phyloP scores from a whole-genome alignment of 2,888 invertebrate genomes.

The Sialis fuliginosa region DNA sequence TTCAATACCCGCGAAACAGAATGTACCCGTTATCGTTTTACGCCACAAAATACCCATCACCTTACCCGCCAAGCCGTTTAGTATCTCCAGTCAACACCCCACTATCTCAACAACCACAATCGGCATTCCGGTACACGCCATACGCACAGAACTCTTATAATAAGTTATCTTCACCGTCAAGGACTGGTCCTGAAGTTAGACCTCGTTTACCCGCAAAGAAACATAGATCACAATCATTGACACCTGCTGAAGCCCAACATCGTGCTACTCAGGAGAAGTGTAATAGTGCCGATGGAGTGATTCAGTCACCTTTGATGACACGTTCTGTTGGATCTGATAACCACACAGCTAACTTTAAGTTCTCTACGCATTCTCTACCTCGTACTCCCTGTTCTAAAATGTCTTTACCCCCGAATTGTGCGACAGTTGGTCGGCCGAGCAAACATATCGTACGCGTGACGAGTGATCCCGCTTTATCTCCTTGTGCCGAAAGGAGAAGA shows the following conservation, averaged over 20 bases:
- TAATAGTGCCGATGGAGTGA: slow-evolving; percentile 52
- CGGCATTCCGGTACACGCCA: slow-evolving; percentile 15
- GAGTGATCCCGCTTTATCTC: slow-evolving; percentile 36
- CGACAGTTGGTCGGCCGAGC: slow-evolving; percentile 24
- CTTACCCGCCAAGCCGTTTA: slow-evolving; percentile 27
- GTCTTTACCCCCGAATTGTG: slow-evolving; percentile 29
- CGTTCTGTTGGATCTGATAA: slow-evolving; percentile 24
- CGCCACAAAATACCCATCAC: slow-evolving; percentile 37
- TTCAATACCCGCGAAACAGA: slow-evolving; percentile 70
- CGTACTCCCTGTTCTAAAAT: slow-evolving; percentile 28
- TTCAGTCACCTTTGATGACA: slow-evolving; percentile 31
- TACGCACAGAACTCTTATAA: slow-evolving; percentile 15
- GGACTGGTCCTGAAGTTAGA: slow-evolving; percentile 20
- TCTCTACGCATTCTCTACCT: slow-evolving; percentile 39
- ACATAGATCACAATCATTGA: slow-evolving; percentile 65
- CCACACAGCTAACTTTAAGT: slow-evolving; percentile 22
- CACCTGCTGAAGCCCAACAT: slow-evolving; percentile 38
- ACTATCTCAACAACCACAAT: slow-evolving; percentile 10
- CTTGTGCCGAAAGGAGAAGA: slow-evolving; percentile 38
- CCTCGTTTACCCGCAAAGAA: slow-evolving; percentile 37
- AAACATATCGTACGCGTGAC: slow-evolving; percentile 39
- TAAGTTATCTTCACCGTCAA: slow-evolving; percentile 38
- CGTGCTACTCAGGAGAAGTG: slow-evolving; percentile 36
- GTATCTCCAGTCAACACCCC: slow-evolving; percentile 25
- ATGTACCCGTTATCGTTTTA: slow-evolving; percentile 62